Percentiles rank a stretch among this genome's conserved stretches.
Conservation (phyloP, 2,113 vertebrate species). For the Cyprinodon tularosa region DNA sequence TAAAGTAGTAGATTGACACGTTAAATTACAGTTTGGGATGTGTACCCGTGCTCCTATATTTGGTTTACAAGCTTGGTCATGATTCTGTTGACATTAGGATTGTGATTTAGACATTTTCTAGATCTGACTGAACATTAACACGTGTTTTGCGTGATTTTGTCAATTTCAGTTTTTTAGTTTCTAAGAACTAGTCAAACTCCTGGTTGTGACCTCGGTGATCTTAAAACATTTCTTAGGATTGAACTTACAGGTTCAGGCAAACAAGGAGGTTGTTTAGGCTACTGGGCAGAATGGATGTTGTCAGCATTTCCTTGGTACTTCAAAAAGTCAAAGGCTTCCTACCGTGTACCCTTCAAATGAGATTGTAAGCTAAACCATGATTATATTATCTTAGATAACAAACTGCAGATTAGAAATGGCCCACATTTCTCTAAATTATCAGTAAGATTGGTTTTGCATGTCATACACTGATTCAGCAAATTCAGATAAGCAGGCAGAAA, state of each 20-base stretch:
- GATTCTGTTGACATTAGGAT: conserved; percentile 28
- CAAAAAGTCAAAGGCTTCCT: conserved; percentile 8
- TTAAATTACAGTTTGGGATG: conserved; percentile 23
- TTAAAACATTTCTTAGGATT: conserved; percentile 64
- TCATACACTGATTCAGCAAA: conserved; percentile 28
- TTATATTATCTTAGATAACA: conserved; percentile 30
- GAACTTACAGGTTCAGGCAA: conserved; percentile 61
- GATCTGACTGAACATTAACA: conserved; percentile 33
- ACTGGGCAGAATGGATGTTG: conserved; percentile 71
- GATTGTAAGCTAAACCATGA: conserved; percentile 8
- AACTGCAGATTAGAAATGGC: conserved; percentile 46
- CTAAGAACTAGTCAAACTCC: conserved; percentile 34
- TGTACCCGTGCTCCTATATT: conserved; percentile 16
- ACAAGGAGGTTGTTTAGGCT: conserved; percentile 55
- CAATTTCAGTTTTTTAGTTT: conserved; percentile 40
- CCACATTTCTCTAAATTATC: conserved; percentile 31
- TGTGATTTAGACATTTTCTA: conserved; percentile 43
- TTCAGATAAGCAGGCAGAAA: conserved; percentile 46
- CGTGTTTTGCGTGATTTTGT: not conserved
- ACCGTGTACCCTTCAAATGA: conserved; percentile 19
- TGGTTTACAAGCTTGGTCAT: conserved; percentile 10
- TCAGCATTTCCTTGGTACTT: conserved; percentile 19
- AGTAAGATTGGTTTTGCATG: conserved; percentile 35
- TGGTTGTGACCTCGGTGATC: conserved; percentile 43
- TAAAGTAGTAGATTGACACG: conserved; percentile 38